A percentile compares a stretch with the other conserved stretches of the same genome.
Evolutionary conservation across 2,113 vertebrate species (phyloP).

Genomic region (Eudyptes chrysolophus): DNA sequence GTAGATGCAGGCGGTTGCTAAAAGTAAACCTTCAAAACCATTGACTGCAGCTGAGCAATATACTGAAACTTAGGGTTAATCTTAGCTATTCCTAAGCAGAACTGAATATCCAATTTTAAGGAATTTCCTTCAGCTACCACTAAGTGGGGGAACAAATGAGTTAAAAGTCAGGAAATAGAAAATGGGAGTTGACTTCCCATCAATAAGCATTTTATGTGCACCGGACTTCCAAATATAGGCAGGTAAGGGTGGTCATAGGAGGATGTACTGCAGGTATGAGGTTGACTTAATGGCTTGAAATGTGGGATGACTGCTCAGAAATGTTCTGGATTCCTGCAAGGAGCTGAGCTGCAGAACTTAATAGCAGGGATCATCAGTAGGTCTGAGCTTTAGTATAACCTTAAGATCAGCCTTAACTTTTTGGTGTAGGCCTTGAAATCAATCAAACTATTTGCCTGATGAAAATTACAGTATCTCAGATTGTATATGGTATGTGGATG

Average conservation of each 20-base stretch:
- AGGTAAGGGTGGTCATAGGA: neutral
- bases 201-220: neutral
- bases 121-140: neutral
- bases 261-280: neutral
- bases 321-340: neutral
- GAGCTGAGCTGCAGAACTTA: neutral
- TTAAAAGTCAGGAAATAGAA: neutral
- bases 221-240: neutral
- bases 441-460: neutral
- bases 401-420: neutral
- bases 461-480: neutral
- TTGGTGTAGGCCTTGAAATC: neutral
- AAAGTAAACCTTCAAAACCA: neutral
- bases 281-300: neutral
- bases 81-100: neutral
- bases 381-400: neutral
- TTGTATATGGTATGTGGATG: neutral
- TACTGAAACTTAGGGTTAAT: neutral
- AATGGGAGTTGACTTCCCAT: neutral
- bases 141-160: neutral
- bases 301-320: neutral
- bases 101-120: neutral
- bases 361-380: neutral
- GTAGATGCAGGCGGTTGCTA: neutral
- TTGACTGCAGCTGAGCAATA: neutral